Evolutionary conservation across 2,797 vertebrate species (phyloP), one percentile per base, ranked within the genome.

Genomic region (Rhynchotus rufescens): DNA sequence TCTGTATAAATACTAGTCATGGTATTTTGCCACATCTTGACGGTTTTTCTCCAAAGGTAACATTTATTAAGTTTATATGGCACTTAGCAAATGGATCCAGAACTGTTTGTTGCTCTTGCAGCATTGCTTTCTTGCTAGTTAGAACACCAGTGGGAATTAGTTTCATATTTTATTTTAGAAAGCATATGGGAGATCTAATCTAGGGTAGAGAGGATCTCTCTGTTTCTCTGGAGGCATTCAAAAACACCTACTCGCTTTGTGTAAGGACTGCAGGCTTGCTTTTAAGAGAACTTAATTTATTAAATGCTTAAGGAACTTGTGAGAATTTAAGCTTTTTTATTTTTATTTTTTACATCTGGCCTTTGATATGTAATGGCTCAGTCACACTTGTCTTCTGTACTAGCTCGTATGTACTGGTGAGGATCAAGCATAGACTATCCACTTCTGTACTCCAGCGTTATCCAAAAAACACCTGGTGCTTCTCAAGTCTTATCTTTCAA

Each of bases 331-430:
- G 52, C 10, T 54, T 54, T 54, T 54, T 54, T 17, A 28, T 54
- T 54, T 54, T 54, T 54, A 15, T 66, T 80, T 51, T 89, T 93
- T 94, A 69, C 51, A 86, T 69, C 69, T 90, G 62, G 69, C 86
- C 93, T 94, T 91, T 95, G 79, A 92, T 90, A 57, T 51, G 62
- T 45, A 69, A 75, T 66, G 86, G 92, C 82, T 95, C 89, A 94
- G 93, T 94, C 92, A 87, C 84, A 80, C 88, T 93, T 95, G 84
- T 92, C 93, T 96, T 95, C 93, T 95, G 92, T 67, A 96, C 92
- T 93, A 93, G 94, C 89, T 93, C 69, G 16, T 93, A 87, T 94
- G 61, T 93, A 95, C 89, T 87, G 84, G 87, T 93, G 91, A 95
- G 82, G 85, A 94, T 87, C 89, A 93, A 95, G 85, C 78, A 0